Percentiles rank a stretch among this genome's conserved stretches.
phyloP scores from a whole-genome alignment of 2,888 invertebrate genomes.

The Cataglyphis livida region DNA sequence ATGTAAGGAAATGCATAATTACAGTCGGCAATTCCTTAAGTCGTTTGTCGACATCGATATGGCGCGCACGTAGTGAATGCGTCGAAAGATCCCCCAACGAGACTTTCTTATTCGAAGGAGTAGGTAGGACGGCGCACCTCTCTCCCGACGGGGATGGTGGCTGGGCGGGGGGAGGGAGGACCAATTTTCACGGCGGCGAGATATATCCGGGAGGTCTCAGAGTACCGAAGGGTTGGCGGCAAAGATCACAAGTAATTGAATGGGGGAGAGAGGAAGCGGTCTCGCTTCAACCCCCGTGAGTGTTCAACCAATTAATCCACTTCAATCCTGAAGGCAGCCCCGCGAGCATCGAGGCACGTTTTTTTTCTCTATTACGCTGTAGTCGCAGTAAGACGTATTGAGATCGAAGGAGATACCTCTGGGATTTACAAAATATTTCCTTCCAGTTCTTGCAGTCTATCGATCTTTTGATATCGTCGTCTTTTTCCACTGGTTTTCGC shows the following conservation, averaged over 20 bases:
- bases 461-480: constrained; percentile 29
- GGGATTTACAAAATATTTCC: constrained; percentile 67
- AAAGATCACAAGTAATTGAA: constrained; percentile 82
- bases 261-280: constrained; percentile 70
- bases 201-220: constrained; percentile 74
- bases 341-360: constrained; percentile 77
- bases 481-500: neutral
- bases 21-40: constrained; percentile 22
- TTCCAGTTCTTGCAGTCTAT: constrained; percentile 41
- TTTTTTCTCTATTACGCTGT: constrained; percentile 70
- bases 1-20: constrained; percentile 32
- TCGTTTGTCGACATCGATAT: constrained; percentile 64
- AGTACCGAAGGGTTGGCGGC: constrained; percentile 78
- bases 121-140: constrained; percentile 67
- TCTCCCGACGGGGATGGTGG: constrained; percentile 58
- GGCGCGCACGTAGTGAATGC: constrained; percentile 66
- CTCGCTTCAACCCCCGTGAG: constrained; percentile 80
- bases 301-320: constrained; percentile 84
- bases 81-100: constrained; percentile 70
- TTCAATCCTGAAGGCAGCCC: constrained; percentile 80
- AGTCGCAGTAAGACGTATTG: constrained; percentile 81
- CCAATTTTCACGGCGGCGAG: constrained; percentile 75
- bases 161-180: constrained; percentile 51
- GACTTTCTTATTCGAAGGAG: constrained; percentile 73
- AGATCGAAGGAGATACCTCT: constrained; percentile 77